phyloP scores from a whole-genome alignment of 2,797 vertebrate genomes.

The Pteronotus mesoamericanus region DNA sequence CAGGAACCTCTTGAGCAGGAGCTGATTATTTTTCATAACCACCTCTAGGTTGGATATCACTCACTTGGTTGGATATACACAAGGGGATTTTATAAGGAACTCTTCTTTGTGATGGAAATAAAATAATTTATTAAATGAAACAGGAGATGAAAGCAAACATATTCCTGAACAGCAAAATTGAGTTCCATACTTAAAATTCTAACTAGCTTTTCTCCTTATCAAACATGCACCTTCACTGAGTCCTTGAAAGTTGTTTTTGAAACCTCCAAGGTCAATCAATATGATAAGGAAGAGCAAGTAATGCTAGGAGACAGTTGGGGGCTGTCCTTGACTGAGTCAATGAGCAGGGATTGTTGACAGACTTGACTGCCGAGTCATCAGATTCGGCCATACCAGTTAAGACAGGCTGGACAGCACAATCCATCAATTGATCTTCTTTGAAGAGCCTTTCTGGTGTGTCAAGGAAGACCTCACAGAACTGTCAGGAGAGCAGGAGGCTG shows the following conservation, averaged over 20 bases:
- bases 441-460: constrained; percentile 80
- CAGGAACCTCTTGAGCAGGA: background rate
- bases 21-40: background rate
- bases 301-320: constrained; percentile 83
- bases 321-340: constrained; percentile 84
- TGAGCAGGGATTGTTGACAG: constrained; percentile 85
- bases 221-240: constrained; percentile 1
- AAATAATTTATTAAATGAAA: background rate
- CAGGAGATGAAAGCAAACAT: constrained; percentile 40
- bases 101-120: constrained; percentile 25
- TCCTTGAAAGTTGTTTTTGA: constrained; percentile 77
- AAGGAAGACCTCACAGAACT: constrained; percentile 53
- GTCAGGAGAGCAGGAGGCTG: background rate
- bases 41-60: background rate
- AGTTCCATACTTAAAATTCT: constrained; percentile 52
- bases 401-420: constrained; percentile 79
- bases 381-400: constrained; percentile 81
- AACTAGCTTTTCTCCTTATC: constrained; percentile 40
- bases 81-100: constrained; percentile 34
- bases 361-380: constrained; percentile 84
- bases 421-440: constrained; percentile 81
- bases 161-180: constrained; percentile 4
- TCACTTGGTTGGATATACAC: background rate
- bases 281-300: constrained; percentile 85
- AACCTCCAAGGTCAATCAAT: constrained; percentile 86